A percentile compares a stretch with the other conserved stretches of the same genome.
phyloP scores from a whole-genome alignment of 2,888 invertebrate species.

The Rhagium mordax region DNA sequence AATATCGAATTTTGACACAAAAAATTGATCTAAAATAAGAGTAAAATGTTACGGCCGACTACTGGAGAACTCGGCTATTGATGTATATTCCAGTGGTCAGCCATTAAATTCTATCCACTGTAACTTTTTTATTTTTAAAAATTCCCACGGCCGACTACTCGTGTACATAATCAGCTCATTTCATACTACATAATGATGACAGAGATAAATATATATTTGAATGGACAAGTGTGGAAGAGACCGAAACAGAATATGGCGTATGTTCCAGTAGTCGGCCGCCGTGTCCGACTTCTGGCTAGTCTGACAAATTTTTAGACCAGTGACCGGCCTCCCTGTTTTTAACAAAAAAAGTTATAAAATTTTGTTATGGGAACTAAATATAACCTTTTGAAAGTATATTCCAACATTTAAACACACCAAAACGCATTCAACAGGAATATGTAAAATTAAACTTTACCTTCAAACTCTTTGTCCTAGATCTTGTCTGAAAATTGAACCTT shows the following conservation, averaged over 20 bases:
- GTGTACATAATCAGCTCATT: slow-evolving; percentile 21
- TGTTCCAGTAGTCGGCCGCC: slow-evolving; percentile 36
- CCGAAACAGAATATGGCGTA: slow-evolving; percentile 24
- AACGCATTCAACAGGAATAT: too few relatives aligned
- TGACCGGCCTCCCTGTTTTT: slow-evolving; percentile 12
- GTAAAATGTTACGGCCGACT: too few relatives aligned
- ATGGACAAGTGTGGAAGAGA: slow-evolving; percentile 29
- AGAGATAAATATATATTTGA: slow-evolving; percentile 30
- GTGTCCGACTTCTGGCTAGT: slow-evolving; percentile 15
- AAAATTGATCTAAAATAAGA: slow-evolving; percentile 27
- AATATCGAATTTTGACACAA: slow-evolving; percentile 20
- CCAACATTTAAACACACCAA: too few relatives aligned
- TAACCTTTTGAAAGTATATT: too few relatives aligned
- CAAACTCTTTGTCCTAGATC: not conserved
- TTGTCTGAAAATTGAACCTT: not conserved
- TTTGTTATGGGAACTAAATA: too few relatives aligned
- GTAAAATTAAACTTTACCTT: not conserved
- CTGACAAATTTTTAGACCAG: slow-evolving; percentile 21
- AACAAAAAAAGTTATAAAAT: slow-evolving; percentile 6
- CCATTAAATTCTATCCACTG: slow-evolving; percentile 21
- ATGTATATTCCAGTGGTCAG: slow-evolving; percentile 36
- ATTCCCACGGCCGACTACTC: slow-evolving; percentile 38
- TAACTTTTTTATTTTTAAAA: slow-evolving; percentile 24
- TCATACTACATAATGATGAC: slow-evolving; percentile 27
- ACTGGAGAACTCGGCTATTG: slow-evolving; percentile 1